Conservation (phyloP, 1,140 invertebrate species). For the Pachypsylla venusta region DNA sequence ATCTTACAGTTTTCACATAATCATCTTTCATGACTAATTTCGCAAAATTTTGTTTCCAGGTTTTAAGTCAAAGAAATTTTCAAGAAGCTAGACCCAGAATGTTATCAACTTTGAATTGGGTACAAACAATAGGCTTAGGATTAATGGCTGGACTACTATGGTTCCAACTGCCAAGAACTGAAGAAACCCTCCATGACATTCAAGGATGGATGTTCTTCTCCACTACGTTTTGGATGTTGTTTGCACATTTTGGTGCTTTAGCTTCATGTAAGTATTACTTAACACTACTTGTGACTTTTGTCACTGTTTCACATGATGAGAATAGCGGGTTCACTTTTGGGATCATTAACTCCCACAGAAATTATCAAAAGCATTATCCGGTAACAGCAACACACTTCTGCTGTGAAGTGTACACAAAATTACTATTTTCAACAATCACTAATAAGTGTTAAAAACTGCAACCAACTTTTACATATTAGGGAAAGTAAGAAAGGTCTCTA, state of each 20-base stretch:
- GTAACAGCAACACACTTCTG: no score
- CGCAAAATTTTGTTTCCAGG: slow-evolving; percentile 29
- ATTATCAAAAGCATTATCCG: no score
- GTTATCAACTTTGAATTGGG: slow-evolving; percentile 64
- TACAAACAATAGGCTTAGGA: slow-evolving; percentile 59
- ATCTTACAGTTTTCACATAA: background rate
- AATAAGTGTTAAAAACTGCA: no score
- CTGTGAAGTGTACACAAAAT: no score
- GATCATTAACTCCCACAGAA: no score
- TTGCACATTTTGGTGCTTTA: slow-evolving; percentile 64
- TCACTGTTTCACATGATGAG: background rate
- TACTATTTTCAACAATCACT: no score
- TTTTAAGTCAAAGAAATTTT: slow-evolving; percentile 62
- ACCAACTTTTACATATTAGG: no score
- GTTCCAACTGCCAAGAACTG: slow-evolving; percentile 58
- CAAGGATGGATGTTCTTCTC: slow-evolving; percentile 81
- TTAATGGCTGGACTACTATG: slow-evolving; percentile 61
- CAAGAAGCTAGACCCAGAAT: slow-evolving; percentile 60
- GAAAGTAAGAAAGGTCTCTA: no score
- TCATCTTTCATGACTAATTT: no score
- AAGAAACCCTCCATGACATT: slow-evolving; percentile 60
- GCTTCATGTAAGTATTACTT: slow-evolving; percentile 48
- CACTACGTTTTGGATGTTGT: slow-evolving; percentile 75
- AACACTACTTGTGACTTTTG: background rate
- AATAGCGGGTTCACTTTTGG: background rate